phyloP scores from a whole-genome alignment of 1,140 invertebrate species.

The Sitodiplosis mosellana region DNA sequence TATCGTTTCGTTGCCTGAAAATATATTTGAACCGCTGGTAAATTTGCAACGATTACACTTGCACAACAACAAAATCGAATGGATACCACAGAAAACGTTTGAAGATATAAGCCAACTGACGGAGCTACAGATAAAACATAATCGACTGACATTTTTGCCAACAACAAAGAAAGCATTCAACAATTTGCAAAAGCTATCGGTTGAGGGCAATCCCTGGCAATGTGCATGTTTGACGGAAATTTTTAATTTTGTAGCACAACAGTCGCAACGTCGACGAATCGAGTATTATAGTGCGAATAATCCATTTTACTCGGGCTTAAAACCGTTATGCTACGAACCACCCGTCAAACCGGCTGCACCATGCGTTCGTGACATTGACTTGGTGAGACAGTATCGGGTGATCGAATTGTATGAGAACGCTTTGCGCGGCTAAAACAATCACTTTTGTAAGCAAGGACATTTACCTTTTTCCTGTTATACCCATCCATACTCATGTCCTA shows the following conservation, averaged over 20 bases:
- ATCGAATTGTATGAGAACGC: no score
- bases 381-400: no score
- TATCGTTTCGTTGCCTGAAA: neutral
- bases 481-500: no score
- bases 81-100: neutral
- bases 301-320: no score
- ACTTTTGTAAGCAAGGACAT: no score
- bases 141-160: neutral
- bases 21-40: neutral
- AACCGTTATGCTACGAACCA: no score
- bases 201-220: conserved; percentile 1
- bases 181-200: neutral
- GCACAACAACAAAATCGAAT: neutral
- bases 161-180: neutral
- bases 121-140: neutral
- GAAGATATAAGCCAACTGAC: neutral
- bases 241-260: neutral
- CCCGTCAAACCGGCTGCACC: no score
- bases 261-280: no score
- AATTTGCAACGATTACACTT: neutral
- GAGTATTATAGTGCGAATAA: no score
- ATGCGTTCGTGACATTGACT: no score
- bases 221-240: neutral
- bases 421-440: no score
- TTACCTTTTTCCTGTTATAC: no score